These are phyloP conservation scores for Acomys russatus DNA, from an alignment of 2,797 vertebrate genomes.

Conservation along the genomic window DNA sequence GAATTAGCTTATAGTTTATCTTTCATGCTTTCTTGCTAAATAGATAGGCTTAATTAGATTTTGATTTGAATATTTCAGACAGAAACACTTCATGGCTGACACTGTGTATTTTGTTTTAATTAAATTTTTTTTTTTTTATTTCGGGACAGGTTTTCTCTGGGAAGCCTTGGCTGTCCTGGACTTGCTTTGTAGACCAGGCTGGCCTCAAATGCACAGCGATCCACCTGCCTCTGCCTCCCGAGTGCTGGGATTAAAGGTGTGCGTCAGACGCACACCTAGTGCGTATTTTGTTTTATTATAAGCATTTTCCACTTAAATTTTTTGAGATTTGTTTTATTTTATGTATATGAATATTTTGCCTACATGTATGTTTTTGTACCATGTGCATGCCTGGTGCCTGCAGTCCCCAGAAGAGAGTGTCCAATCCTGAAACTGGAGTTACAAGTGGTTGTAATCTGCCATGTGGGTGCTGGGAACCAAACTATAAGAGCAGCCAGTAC, in stretches of 20 bases:
- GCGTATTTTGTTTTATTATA: not conserved
- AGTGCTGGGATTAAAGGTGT: too few relatives aligned
- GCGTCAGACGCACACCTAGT: not conserved
- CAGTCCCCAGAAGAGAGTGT: not conserved
- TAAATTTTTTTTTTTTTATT: too few relatives aligned
- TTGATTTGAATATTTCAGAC: slow-evolving; percentile 16
- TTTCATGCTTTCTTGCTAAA: not conserved
- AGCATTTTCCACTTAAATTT: not conserved
- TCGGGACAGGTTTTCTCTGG: too few relatives aligned
- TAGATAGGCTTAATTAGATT: slow-evolving; percentile 25
- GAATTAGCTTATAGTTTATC: not conserved
- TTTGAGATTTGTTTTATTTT: slow-evolving; percentile 6
- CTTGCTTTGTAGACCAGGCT: too few relatives aligned
- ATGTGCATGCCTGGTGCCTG: not conserved
- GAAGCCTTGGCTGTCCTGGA: too few relatives aligned
- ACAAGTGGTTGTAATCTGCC: not conserved
- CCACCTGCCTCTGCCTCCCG: too few relatives aligned
- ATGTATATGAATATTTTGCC: not conserved
- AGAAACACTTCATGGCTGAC: not conserved
- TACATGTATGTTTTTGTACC: not conserved
- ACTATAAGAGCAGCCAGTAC: not conserved
- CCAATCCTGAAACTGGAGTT: not conserved
- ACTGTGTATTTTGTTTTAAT: not conserved
- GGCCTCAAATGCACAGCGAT: too few relatives aligned
- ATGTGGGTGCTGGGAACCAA: not conserved